Evolutionary conservation across 1,140 invertebrate species (phyloP).

Genomic region (Dendroctonus valens): DNA sequence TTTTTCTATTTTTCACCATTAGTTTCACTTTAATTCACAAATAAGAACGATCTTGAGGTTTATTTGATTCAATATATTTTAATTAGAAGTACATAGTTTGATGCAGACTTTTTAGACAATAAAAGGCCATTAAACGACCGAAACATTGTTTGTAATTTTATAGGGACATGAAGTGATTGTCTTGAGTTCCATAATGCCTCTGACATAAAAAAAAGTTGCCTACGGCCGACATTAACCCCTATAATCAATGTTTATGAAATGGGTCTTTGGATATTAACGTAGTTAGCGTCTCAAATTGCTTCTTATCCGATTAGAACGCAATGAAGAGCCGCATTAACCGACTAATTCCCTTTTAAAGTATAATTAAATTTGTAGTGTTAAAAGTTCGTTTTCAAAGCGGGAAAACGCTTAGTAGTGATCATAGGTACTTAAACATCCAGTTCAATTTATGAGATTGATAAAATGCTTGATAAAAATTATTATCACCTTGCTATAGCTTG

Average conservation of each 20-base stretch:
- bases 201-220: conserved; percentile 10
- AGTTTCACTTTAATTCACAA: too few relatives aligned
- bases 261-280: conserved; percentile 47
- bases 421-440: not conserved
- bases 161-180: too few relatives aligned
- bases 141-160: too few relatives aligned
- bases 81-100: too few relatives aligned
- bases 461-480: too few relatives aligned
- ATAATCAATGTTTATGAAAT: conserved; percentile 51
- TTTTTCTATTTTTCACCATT: too few relatives aligned
- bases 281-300: conserved; percentile 49
- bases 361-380: conserved; percentile 42
- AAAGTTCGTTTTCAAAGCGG: conserved; percentile 1
- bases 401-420: not conserved
- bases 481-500: too few relatives aligned
- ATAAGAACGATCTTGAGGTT: too few relatives aligned
- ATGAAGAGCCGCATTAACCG: conserved; percentile 49
- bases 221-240: conserved; percentile 40
- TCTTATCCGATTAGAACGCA: conserved; percentile 48
- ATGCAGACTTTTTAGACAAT: too few relatives aligned
- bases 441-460: too few relatives aligned
- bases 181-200: not conserved
- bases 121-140: too few relatives aligned
- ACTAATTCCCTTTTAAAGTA: conserved; percentile 45
- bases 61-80: too few relatives aligned